These are phyloP conservation scores for Agrypnia vestita DNA, from an alignment of 1,140 invertebrate species.

Conservation along the genomic window DNA sequence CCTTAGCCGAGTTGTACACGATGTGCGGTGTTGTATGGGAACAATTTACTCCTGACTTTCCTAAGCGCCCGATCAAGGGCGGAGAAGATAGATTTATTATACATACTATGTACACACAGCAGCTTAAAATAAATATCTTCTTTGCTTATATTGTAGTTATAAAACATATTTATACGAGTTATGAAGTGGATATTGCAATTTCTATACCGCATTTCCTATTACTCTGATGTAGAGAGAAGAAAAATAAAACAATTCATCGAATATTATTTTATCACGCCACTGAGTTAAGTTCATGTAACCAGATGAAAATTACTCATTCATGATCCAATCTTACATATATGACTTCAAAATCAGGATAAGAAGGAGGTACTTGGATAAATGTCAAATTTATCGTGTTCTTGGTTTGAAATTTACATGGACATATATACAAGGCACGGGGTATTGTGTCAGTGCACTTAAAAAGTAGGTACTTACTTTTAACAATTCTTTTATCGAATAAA, in stretches of 20 bases:
- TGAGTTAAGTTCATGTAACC: slow-evolving; percentile 1
- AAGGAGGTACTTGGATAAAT: too few species aligned
- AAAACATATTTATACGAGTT: too few species aligned
- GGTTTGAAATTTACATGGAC: too few species aligned
- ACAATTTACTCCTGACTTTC: slow-evolving; percentile 48
- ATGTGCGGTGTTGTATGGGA: slow-evolving; percentile 43
- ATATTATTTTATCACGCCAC: slow-evolving; percentile 9
- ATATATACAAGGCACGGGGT: background rate
- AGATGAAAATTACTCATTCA: slow-evolving; percentile 5
- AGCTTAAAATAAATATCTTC: too few species aligned
- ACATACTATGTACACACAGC: background rate
- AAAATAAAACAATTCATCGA: background rate
- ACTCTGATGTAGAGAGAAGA: background rate
- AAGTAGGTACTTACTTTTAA: too few species aligned
- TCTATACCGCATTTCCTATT: too few species aligned
- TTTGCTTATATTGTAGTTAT: too few species aligned
- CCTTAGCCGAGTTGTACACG: slow-evolving; percentile 51
- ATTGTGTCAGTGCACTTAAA: background rate
- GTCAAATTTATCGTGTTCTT: too few species aligned
- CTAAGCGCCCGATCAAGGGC: slow-evolving; percentile 33
- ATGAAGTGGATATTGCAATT: too few species aligned
- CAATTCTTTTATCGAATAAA: too few species aligned
- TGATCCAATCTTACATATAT: background rate
- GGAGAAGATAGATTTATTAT: slow-evolving; percentile 6
- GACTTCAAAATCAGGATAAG: slow-evolving; percentile 9